Base-by-base conservation (phyloP, 2,113 vertebrate species). In the Labeo catla region DNA sequence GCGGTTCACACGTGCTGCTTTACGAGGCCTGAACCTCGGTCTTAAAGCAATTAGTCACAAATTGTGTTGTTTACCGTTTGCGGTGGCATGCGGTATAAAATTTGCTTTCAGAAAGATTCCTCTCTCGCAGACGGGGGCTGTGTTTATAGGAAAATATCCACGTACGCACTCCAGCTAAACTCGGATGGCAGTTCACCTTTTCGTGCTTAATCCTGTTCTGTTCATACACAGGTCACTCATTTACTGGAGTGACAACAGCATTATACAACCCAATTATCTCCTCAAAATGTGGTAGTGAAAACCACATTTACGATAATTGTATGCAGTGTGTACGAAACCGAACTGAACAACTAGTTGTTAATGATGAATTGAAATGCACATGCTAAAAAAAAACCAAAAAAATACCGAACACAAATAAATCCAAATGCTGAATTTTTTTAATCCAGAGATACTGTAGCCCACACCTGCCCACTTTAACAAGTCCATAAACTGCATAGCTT, bases 11-110 rank as follows among this genome's bases (percentile, higher is more conserved):
- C 54, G 72, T 45, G 84, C 54, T 50, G 54, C 54, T 80, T 88
- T 86, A 88, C 50, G 28, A 81, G 82, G 73, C 52, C 57, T 45
- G 68, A 81, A 68, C 76, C 82, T 76, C 68, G 36, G 74, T 77
- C 72, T 86, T 66, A 74, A 52, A 49, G 83, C 70, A 89, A 89
- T 89, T 89, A 87, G 88, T 77, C 63, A 66, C 61, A 28, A 82
- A 89, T 84, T 70, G 49, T 36, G 21, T 49, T 79, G 87, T 88
- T 89, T 89, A 52, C 77, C 84, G 52, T 84, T 79, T 52, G 76
- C 34, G 78, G 88, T 72, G 57, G 11, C 66, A 84, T 39, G 6
- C 10, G 6, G 63, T 87, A 23, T 66, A 39, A 21, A 57, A 52
- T 39, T 43, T 47, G 59, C 8, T 72, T 36, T 34, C n/a, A 81